Conservation (phyloP, 1,140 invertebrate genomes). For the Oryctes rhinoceros region DNA sequence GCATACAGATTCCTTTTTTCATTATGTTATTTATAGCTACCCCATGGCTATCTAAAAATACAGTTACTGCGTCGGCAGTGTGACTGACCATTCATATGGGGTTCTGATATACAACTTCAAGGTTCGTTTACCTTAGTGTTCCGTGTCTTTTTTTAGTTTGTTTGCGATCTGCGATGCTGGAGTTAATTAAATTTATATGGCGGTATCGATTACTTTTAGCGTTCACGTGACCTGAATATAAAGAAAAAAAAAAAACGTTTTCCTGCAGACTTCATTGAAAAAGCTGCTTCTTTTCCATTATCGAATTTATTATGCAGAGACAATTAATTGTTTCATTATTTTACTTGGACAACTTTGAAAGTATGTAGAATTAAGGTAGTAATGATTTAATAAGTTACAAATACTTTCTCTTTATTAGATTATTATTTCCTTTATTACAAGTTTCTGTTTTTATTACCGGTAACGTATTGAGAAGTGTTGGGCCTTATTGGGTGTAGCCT, state of each 20-base stretch:
- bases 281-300: neutral
- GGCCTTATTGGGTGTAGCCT: no score
- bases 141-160: neutral
- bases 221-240: conserved; percentile 13
- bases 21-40: conserved; percentile 22
- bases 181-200: conserved; percentile 31
- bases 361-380: no score
- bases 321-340: neutral
- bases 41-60: conserved; percentile 23
- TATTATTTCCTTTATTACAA: no score
- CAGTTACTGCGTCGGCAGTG: neutral
- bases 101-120: conserved; percentile 6
- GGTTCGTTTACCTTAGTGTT: conserved; percentile 23
- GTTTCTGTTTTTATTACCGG: no score
- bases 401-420: no score
- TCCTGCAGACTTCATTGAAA: neutral
- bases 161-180: neutral
- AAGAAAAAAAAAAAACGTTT: neutral
- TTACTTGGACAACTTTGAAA: neutral
- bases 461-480: no score
- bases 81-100: conserved; percentile 27
- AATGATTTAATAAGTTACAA: no score
- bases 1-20: neutral
- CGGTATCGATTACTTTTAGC: conserved; percentile 27
- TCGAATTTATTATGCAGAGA: neutral